A percentile compares a stretch with the other conserved stretches of the same genome.
Evolutionary conservation across 30 jellyfish, hydroid and myxozoan species (phyloP).

Genomic region (Catostylus mosaicus): DNA sequence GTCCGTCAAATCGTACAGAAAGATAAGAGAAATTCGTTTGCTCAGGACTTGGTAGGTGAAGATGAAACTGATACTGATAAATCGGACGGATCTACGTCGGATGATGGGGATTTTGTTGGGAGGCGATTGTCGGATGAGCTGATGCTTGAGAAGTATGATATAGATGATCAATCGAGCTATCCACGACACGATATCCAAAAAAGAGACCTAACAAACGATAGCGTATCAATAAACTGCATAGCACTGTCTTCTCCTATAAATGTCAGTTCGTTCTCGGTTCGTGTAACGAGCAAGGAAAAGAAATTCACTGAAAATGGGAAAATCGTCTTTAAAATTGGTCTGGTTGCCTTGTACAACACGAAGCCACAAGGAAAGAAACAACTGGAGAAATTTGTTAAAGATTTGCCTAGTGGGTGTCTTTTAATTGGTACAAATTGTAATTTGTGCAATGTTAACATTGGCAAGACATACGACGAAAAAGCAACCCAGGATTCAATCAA

Average conservation of each 20-base stretch:
- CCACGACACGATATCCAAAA: neutral
- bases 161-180: no score
- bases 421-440: conserved; percentile 13
- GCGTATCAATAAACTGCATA: neutral
- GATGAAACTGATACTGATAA: neutral
- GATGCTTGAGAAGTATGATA: no score
- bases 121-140: no score
- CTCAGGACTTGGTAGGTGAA: no score
- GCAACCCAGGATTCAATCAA: conserved; percentile 2
- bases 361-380: conserved; percentile 20
- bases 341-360: conserved; percentile 48
- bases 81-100: no score
- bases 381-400: conserved; percentile 13
- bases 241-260: neutral
- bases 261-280: conserved; percentile 35
- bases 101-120: no score
- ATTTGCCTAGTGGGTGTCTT: conserved; percentile 33
- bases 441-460: conserved; percentile 23
- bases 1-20: neutral
- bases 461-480: conserved; percentile 29
- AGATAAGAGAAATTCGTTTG: neutral
- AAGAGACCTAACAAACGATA: conserved; percentile 2
- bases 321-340: conserved; percentile 25
- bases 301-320: conserved; percentile 40
- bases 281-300: conserved; percentile 24